Evolutionary conservation across 2,888 invertebrate genomes (phyloP), one percentile per base, ranked within the genome.

Genomic region (Caenorhabditis becei): DNA sequence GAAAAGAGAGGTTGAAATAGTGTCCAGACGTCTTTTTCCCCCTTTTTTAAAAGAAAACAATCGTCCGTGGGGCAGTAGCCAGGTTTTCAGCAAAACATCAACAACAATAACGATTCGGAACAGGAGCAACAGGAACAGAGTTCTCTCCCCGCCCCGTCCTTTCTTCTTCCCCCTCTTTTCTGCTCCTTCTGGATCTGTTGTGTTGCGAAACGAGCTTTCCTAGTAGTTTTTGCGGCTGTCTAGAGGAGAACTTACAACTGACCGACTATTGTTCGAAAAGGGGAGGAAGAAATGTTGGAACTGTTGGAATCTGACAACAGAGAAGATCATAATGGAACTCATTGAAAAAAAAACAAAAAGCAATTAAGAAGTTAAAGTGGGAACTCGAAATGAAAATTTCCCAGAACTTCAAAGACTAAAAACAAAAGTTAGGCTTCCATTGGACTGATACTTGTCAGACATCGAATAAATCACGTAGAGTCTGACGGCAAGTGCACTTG

Each of bases 71-170:
- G 58, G 65, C 72, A 74, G 65, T 65, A 59, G 65, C 56, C 75
- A 75, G 75, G 75, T 66, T 75, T 66, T 66, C 61, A 66, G 61
- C 75, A 75, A 56, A 77, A 77, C 70, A 77, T 77, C 77, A 77
- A 69, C 77, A 77, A 77, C 77, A 70, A 77, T 70, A 70, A 63
- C 24, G 61, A 58, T 69, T 63, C 70, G 51, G 47, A 61, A 54
- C 66, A 53, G 58, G 53, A 23, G 53, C 66, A 75, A 66, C 65
- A 75, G 53, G 58, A 67, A 75, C 75, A 65, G 26, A 72, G 54
- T 54, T 53, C 54, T 54, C 56, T 28, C 11, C 8, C 47, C 20
- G 11, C 20, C 2, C 58, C 23, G 18, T 37, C 49, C 58, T 59
- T 59, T 49, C 35, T 59, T 51, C 35, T 44, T 37, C 71, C 51